phyloP scores from a whole-genome alignment of 64 coral and sea anemone genomes.

The Stichodactyla mertensii region DNA sequence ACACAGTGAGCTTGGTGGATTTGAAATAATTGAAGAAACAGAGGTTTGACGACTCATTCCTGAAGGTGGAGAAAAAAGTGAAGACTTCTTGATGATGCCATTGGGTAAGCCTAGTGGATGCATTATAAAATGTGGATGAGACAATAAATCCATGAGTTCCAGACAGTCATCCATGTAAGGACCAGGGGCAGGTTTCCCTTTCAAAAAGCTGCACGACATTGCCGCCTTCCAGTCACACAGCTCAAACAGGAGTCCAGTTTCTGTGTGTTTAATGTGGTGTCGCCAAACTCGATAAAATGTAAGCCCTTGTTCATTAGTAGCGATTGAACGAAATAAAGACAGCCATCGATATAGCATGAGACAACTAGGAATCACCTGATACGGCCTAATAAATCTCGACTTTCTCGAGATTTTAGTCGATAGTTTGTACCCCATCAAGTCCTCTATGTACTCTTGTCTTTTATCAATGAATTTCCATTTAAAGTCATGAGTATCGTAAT shows the following conservation, averaged over 20 bases:
- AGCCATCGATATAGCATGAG: conserved; percentile 87
- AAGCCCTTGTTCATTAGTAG: conserved; percentile 67
- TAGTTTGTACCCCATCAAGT: conserved; percentile 63
- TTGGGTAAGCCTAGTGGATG: conserved; percentile 64
- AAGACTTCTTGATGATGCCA: neutral
- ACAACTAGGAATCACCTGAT: conserved; percentile 93
- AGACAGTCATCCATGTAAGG: conserved; percentile 73
- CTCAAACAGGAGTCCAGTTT: conserved; percentile 80
- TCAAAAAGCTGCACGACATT: conserved; percentile 77
- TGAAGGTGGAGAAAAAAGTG: conserved; percentile 1
- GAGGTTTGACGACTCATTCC: conserved; percentile 25
- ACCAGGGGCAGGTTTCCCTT: conserved; percentile 59
- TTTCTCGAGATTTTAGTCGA: conserved; percentile 43
- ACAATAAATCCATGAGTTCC: conserved; percentile 68
- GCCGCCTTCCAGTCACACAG: conserved; percentile 96
- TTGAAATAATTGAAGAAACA: conserved; percentile 12
- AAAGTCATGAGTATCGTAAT: conserved; percentile 81
- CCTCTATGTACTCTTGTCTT: conserved; percentile 75
- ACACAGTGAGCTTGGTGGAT: neutral
- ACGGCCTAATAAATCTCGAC: conserved; percentile 72
- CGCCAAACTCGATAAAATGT: conserved; percentile 96
- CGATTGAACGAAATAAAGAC: conserved; percentile 57
- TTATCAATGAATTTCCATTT: conserved; percentile 97
- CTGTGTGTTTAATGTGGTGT: conserved; percentile 71
- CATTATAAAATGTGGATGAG: conserved; percentile 86